Conservation (phyloP, 2,113 vertebrate species). For the Silurus meridionalis region DNA sequence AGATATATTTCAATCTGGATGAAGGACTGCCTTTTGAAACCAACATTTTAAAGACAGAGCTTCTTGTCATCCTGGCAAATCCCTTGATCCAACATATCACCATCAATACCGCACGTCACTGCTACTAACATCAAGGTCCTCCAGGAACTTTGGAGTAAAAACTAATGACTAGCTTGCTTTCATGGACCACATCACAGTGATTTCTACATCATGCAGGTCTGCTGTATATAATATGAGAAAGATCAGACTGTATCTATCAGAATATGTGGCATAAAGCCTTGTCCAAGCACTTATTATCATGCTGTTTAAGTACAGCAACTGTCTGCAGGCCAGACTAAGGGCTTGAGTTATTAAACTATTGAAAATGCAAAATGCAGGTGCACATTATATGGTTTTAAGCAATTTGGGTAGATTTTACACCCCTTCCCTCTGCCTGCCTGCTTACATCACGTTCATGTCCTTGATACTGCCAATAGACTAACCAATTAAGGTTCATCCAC, state of each 20-base stretch:
- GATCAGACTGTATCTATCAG: not conserved
- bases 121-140: slow-evolving; percentile 11
- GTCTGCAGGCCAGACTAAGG: not conserved
- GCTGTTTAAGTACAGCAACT: not conserved
- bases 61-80: slow-evolving; percentile 12
- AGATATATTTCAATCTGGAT: slow-evolving; percentile 16
- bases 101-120: slow-evolving; percentile 5
- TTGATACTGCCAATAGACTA: slow-evolving; percentile 4
- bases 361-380: not conserved
- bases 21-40: slow-evolving; percentile 13
- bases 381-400: slow-evolving; percentile 13
- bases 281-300: not conserved
- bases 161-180: slow-evolving; percentile 1
- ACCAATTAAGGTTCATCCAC: slow-evolving; percentile 13
- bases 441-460: not conserved
- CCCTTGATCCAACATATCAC: slow-evolving; percentile 22
- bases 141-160: not conserved
- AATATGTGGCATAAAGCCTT: not conserved
- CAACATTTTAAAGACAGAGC: slow-evolving; percentile 20
- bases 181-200: not conserved
- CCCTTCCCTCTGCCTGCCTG: not conserved
- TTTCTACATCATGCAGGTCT: slow-evolving; percentile 9
- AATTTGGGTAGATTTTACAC: not conserved
- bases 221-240: slow-evolving; percentile 2
- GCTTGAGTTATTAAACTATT: slow-evolving; percentile 1